A percentile compares a stretch with the other conserved stretches of the same genome.
These are phyloP conservation scores for Hirundo rustica DNA, from an alignment of 2,797 vertebrate genomes.

Conservation along the genomic window DNA sequence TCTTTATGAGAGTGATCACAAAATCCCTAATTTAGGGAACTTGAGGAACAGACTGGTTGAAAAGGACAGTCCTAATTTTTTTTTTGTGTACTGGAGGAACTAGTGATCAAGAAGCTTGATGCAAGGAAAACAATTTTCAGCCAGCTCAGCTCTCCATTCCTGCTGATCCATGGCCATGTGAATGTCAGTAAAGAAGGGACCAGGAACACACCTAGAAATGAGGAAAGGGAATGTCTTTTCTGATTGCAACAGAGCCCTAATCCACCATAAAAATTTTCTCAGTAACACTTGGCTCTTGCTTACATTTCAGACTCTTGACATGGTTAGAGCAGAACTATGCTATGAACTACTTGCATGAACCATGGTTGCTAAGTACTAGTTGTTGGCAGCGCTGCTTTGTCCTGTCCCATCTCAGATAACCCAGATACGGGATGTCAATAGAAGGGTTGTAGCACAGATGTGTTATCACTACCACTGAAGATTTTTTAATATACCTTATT, in stretches of 20 bases:
- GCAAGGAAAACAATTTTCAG: not conserved
- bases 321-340: not conserved
- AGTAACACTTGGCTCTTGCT: not conserved
- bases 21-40: not conserved
- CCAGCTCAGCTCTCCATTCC: not conserved
- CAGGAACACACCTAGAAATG: not conserved
- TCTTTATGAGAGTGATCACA: not conserved
- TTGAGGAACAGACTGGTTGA: not conserved
- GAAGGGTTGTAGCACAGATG: not conserved
- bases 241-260: not conserved
- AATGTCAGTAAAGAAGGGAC: not conserved
- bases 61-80: not conserved
- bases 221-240: not conserved
- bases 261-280: not conserved
- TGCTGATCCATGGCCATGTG: not conserved
- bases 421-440: not conserved
- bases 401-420: not conserved
- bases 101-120: not conserved
- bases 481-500: not conserved
- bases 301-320: not conserved
- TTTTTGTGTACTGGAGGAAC: not conserved
- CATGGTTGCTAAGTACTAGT: not conserved
- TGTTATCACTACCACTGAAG: not conserved
- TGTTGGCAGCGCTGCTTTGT: not conserved
- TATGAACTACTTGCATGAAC: not conserved